Percentiles rank a stretch among this genome's conserved stretches.
Evolutionary conservation across 2,888 invertebrate genomes (phyloP).

Genomic region (Torymus tubicola): DNA sequence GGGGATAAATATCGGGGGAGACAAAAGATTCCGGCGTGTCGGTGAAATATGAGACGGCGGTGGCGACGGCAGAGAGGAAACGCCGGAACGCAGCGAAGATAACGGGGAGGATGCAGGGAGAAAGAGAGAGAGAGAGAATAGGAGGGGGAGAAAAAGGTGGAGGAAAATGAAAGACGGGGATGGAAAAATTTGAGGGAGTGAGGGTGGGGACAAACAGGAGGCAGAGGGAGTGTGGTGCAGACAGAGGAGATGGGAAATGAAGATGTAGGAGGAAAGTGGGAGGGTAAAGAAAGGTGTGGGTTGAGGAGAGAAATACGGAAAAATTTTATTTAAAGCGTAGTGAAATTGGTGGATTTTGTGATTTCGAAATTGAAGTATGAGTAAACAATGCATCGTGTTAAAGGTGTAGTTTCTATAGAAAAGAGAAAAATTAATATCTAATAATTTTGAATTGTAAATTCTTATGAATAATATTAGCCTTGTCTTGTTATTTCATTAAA

Average conservation of each 20-base stretch:
- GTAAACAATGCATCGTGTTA: too few relatives aligned
- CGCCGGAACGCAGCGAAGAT: too few relatives aligned
- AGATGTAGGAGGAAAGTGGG: not conserved
- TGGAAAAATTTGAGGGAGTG: not conserved
- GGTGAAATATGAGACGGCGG: constrained; percentile 64
- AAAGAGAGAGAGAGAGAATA: constrained; percentile 4
- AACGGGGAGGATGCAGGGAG: not conserved
- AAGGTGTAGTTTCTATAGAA: too few relatives aligned
- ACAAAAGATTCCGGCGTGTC: constrained; percentile 70
- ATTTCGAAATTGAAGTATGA: too few relatives aligned
- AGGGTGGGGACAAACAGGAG: not conserved
- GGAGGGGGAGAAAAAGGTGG: constrained; percentile 10
- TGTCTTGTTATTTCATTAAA: too few relatives aligned
- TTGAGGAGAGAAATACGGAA: too few relatives aligned
- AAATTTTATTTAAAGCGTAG: too few relatives aligned
- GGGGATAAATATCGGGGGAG: constrained; percentile 72
- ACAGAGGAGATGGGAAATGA: not conserved
- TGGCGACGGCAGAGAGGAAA: too few relatives aligned
- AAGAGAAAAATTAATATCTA: too few relatives aligned
- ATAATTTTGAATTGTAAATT: too few relatives aligned
- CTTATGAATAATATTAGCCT: too few relatives aligned
- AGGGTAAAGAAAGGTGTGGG: not conserved
- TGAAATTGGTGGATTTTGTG: too few relatives aligned
- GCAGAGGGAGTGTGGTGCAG: constrained; percentile 1
- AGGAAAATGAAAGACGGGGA: constrained; percentile 1